Conservation (phyloP, 92 coral and sea anemone genomes). For the Paramuricea clavata region DNA sequence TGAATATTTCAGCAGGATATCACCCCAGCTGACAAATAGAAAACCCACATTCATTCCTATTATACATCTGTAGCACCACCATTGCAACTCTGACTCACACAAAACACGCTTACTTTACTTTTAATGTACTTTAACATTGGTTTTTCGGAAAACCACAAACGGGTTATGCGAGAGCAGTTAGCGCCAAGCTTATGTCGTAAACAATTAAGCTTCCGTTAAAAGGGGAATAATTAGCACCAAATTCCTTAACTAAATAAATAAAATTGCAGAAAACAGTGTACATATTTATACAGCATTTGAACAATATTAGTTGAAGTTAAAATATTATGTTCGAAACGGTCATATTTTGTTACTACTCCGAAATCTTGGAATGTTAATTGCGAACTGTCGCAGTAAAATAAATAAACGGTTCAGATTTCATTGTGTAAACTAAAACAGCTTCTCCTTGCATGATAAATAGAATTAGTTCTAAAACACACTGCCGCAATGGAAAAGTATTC, state of each 20-base stretch:
- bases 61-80: not conserved
- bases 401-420: constrained; percentile 6
- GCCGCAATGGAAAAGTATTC: constrained; percentile 1
- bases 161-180: not conserved
- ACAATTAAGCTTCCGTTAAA: constrained; percentile 32
- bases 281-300: not conserved
- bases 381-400: not conserved
- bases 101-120: not conserved
- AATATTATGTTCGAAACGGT: not conserved
- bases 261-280: not conserved
- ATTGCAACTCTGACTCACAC: not conserved
- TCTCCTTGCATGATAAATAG: constrained; percentile 26
- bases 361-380: not conserved
- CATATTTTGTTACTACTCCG: not conserved
- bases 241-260: constrained; percentile 49
- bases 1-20: constrained; percentile 11
- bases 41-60: not conserved
- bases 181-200: constrained; percentile 18
- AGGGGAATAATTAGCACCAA: constrained; percentile 37
- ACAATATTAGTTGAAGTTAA: not conserved
- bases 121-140: not conserved
- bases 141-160: not conserved
- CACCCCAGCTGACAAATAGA: not conserved
- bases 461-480: constrained; percentile 5
- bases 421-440: constrained; percentile 3